A percentile compares a stretch with the other conserved stretches of the same genome.
phyloP scores from a whole-genome alignment of 1,140 invertebrate species.

The Paraescarpia echinospica region DNA sequence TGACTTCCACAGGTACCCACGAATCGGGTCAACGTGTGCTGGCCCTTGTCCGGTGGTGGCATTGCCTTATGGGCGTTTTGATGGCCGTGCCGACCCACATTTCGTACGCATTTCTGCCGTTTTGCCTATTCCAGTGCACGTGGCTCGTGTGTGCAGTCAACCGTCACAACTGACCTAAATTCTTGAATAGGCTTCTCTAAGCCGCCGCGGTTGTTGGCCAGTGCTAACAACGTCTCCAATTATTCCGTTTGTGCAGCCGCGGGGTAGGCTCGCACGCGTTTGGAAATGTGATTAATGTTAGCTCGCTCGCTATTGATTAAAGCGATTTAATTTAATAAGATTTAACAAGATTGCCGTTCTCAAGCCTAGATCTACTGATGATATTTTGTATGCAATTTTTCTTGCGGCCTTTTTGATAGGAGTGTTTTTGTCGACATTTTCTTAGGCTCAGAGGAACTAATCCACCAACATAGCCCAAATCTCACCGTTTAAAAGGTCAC shows the following conservation, averaged over 20 bases:
- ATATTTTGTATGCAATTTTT: no score
- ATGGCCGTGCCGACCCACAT: neutral
- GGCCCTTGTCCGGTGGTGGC: neutral
- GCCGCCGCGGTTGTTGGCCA: neutral
- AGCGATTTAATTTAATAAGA: neutral
- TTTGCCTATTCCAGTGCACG: neutral
- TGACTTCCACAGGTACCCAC: neutral
- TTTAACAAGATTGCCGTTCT: neutral
- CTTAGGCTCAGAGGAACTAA: no score
- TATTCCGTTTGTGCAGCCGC: neutral
- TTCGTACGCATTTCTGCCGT: neutral
- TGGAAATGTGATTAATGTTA: neutral
- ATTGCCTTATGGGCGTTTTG: neutral
- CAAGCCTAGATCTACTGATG: no score
- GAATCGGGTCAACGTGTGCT: neutral
- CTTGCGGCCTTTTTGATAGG: no score
- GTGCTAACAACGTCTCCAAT: neutral
- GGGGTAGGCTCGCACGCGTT: neutral
- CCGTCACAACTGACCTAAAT: neutral
- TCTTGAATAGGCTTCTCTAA: neutral
- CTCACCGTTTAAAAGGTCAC: no score
- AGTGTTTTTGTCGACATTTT: no score
- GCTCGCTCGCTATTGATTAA: neutral
- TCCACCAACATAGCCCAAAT: no score
- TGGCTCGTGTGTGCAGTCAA: neutral